Evolutionary conservation across 2,888 invertebrate species (phyloP).

Genomic region (Dasypolia templi): DNA sequence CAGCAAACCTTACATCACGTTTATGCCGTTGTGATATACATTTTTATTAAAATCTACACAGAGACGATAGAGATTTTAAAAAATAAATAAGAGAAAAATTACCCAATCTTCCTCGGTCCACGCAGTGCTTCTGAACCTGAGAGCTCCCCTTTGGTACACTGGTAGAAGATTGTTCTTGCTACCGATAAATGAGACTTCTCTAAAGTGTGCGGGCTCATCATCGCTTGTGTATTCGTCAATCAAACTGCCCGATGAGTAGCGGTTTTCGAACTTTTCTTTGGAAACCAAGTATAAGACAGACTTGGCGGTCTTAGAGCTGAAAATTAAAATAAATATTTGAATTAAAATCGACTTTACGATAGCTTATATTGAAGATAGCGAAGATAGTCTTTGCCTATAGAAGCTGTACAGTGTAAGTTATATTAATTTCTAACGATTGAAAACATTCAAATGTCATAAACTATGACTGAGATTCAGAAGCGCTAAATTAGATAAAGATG

Average conservation of each 20-base stretch:
- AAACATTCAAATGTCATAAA: too few relatives aligned
- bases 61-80: background rate
- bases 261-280: constrained; percentile 84
- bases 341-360: background rate
- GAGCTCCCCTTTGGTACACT: constrained; percentile 76
- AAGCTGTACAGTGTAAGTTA: too few relatives aligned
- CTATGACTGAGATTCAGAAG: background rate
- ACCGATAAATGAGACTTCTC: constrained; percentile 85
- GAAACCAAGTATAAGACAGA: constrained; percentile 85
- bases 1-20: too few relatives aligned
- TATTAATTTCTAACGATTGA: background rate
- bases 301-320: constrained; percentile 84
- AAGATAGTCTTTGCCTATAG: too few relatives aligned
- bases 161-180: constrained; percentile 90
- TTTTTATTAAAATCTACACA: too few relatives aligned
- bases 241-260: constrained; percentile 87
- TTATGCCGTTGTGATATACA: too few relatives aligned
- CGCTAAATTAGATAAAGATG: background rate
- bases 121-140: constrained; percentile 74
- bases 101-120: constrained; percentile 79
- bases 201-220: constrained; percentile 80
- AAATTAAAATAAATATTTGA: constrained; percentile 1
- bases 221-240: constrained; percentile 78
- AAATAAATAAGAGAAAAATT: constrained; percentile 42
- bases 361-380: background rate